Conservation (phyloP, 2,113 vertebrate species). For the Prietella phreatophila region DNA sequence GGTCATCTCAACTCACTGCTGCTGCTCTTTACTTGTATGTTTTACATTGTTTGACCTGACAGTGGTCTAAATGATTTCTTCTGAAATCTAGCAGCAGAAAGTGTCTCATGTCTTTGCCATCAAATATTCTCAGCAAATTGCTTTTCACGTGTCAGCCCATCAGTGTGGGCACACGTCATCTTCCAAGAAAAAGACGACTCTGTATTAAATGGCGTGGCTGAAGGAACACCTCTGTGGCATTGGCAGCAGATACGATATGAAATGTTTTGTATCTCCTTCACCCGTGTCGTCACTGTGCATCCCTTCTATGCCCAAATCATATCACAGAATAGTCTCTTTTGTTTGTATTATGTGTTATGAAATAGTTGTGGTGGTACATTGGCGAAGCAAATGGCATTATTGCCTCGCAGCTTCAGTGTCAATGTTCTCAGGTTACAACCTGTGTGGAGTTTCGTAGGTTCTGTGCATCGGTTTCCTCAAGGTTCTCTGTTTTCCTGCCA, state of each 20-base stretch:
- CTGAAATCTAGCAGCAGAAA: neutral
- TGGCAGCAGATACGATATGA: neutral
- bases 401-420: neutral
- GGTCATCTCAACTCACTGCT: neutral
- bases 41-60: neutral
- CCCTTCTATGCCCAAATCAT: neutral
- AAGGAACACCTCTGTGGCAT: neutral
- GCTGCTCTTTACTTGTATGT: neutral
- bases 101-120: neutral
- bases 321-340: neutral
- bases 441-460: neutral
- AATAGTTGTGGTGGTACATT: neutral
- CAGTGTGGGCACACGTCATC: neutral
- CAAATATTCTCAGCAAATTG: neutral
- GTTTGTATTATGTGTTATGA: neutral
- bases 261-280: neutral
- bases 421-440: neutral
- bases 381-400: neutral
- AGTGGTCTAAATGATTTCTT: neutral
- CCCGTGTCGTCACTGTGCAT: neutral
- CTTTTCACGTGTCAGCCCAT: neutral
- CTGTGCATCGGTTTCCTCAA: neutral
- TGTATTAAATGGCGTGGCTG: neutral
- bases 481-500: neutral
- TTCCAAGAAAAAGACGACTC: neutral